These are phyloP conservation scores for Antitype chi DNA, from an alignment of 2,888 invertebrate species.

Conservation along the genomic window DNA sequence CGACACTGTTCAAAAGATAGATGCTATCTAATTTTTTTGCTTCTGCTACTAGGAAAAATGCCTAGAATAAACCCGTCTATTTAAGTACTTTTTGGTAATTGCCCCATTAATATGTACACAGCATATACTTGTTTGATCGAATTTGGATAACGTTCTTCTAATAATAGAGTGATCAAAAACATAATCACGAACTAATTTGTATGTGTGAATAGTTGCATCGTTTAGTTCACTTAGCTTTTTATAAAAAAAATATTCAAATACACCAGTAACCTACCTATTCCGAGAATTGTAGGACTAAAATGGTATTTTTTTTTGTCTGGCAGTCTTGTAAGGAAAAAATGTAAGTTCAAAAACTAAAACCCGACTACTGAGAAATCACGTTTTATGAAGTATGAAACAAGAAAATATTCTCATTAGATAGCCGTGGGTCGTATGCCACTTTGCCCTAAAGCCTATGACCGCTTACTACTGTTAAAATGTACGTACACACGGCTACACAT, in stretches of 20 bases:
- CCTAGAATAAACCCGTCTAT: not conserved
- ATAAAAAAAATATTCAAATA: conserved; percentile 8
- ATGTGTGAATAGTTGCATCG: conserved; percentile 75
- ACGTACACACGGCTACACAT: no score
- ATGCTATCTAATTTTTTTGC: not conserved
- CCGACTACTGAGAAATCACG: no score
- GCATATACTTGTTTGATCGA: conserved; percentile 67
- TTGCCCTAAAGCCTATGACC: no score
- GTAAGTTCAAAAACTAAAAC: no score
- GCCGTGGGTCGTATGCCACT: no score
- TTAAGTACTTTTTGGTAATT: not conserved
- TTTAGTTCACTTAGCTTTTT: conserved; percentile 64
- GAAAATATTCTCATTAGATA: no score
- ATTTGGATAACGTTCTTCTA: conserved; percentile 75
- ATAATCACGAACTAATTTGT: conserved; percentile 77
- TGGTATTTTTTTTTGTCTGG: not conserved
- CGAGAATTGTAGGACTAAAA: not conserved
- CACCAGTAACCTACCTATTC: conserved; percentile 29
- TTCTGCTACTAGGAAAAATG: not conserved
- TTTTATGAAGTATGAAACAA: no score
- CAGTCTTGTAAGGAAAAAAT: not conserved
- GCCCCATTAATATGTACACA: conserved; percentile 24
- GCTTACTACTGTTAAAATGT: no score
- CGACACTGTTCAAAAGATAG: not conserved
- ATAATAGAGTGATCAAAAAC: conserved; percentile 74